A percentile compares a stretch with the other conserved stretches of the same genome.
phyloP scores from a whole-genome alignment of 2,113 vertebrate species.

The Gasterosteus nipponicus region DNA sequence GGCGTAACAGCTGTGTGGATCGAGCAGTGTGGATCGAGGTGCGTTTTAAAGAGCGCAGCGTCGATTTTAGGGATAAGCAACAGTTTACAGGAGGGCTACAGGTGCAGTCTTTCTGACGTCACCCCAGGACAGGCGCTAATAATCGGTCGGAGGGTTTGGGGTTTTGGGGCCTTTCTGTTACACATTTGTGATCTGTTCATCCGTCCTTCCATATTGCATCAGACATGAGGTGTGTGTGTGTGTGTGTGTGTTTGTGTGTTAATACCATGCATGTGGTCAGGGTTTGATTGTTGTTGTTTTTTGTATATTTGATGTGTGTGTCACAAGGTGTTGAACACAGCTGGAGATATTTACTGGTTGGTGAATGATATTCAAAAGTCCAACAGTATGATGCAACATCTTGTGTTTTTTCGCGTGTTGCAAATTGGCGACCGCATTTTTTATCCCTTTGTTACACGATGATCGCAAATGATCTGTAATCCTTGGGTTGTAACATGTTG shows the following conservation, averaged over 20 bases:
- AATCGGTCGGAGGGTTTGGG: neutral
- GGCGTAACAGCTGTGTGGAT: neutral
- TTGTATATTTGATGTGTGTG: neutral
- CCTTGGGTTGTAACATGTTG: neutral
- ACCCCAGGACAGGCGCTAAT: neutral
- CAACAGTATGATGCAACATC: neutral
- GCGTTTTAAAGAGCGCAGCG: neutral
- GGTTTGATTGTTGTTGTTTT: neutral
- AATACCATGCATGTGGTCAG: neutral
- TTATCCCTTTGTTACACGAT: neutral
- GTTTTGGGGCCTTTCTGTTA: too few relatives aligned
- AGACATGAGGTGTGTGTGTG: neutral
- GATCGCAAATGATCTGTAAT: neutral
- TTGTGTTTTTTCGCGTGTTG: neutral
- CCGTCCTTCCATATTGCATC: neutral
- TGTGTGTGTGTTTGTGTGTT: too few relatives aligned
- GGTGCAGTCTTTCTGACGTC: neutral
- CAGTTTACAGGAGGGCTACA: constrained; percentile 19
- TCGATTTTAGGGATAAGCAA: neutral
- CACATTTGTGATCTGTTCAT: neutral
- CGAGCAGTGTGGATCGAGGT: too few relatives aligned
- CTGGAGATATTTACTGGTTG: too few relatives aligned
- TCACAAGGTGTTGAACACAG: neutral
- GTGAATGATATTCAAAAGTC: too few relatives aligned
- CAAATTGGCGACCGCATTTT: neutral